Base-by-base conservation (phyloP, 1,140 invertebrate genomes). In the Homarus americanus region DNA sequence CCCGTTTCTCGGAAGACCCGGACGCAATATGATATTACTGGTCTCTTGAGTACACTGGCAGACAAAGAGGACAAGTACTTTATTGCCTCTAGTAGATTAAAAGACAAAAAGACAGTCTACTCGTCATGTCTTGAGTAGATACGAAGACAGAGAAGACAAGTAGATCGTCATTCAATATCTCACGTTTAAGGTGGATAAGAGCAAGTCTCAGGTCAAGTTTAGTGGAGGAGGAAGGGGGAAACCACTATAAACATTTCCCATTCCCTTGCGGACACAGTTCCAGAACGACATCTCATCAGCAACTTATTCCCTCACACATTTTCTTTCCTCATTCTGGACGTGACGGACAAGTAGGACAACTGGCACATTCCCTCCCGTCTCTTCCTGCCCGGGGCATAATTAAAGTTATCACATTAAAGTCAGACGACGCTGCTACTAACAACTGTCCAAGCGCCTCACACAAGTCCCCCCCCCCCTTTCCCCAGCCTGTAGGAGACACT, bases 361-460 rank as follows among this genome's bases (percentile, higher is more conserved):
- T 78, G 53, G 36, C 34, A 24, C 41, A 5, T 28, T 28, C 73
- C 73, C 85, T 28, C 73, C 7, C 49, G 20, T 41, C 83, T 75
- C 73, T 63, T 12, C 28, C 5, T 49, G 28, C 49, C 44, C 38
- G 72, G 32, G 41, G 75, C 28, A 87, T 87, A 87, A 87, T 87
- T 87, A 87, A 87, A 87, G 85, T 87, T 87, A 87, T 87, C 85
- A 87, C 85, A 87, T 87, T 87, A 87, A 63, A 87, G 85, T 76
- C 85, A 87, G 85, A 79, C 49, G 53, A 34, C 49, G 34, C 75
- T 32, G 36, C 28, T 87, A 78, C 73, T 87, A 78, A 49, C 84
- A 86, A 76, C 34, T 79, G 75, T 66, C 75, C 73, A 28, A 66
- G n/a, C 73, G 75, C 36, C 72, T 87, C 49, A 44, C 36, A 40